These are phyloP conservation scores for Hormiphora californensis DNA, from an alignment of 37 sponge, comb jelly and placozoan species.

Conservation along the genomic window DNA sequence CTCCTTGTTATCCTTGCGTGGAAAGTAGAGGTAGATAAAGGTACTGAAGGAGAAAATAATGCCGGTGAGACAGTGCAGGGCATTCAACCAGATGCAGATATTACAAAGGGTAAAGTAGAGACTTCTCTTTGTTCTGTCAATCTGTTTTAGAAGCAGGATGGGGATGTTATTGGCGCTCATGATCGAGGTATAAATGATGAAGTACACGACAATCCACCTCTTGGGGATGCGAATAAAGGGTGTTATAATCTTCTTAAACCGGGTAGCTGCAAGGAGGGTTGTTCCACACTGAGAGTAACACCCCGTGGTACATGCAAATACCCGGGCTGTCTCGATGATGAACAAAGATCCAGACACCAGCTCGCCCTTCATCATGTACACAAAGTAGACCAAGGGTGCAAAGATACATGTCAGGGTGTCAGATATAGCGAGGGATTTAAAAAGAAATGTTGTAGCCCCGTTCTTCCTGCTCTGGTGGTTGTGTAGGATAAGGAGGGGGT, in stretches of 20 bases:
- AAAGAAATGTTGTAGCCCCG: not conserved
- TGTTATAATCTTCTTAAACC: not conserved
- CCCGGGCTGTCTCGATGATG: not conserved
- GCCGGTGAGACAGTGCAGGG: not conserved
- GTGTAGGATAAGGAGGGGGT: not conserved
- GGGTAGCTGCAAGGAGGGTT: not conserved
- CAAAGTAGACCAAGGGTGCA: not conserved
- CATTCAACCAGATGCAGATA: conserved; percentile 15
- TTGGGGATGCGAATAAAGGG: not conserved
- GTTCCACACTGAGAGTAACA: not conserved
- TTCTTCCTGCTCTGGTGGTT: not conserved
- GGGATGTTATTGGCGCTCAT: not conserved
- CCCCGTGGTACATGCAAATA: not conserved
- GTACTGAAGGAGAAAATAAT: not conserved
- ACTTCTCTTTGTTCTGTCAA: not conserved
- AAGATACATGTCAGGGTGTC: not conserved
- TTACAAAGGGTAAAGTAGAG: not conserved
- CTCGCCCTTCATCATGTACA: not conserved
- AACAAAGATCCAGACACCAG: not conserved
- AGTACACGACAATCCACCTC: not conserved
- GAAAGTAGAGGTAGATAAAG: not conserved
- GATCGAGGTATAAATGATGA: not conserved
- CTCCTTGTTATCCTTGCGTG: not conserved
- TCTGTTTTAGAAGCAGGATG: not conserved
- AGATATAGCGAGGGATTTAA: not conserved